Evolutionary conservation across 2,797 vertebrate genomes (phyloP).

Genomic region (Pristis pectinata): DNA sequence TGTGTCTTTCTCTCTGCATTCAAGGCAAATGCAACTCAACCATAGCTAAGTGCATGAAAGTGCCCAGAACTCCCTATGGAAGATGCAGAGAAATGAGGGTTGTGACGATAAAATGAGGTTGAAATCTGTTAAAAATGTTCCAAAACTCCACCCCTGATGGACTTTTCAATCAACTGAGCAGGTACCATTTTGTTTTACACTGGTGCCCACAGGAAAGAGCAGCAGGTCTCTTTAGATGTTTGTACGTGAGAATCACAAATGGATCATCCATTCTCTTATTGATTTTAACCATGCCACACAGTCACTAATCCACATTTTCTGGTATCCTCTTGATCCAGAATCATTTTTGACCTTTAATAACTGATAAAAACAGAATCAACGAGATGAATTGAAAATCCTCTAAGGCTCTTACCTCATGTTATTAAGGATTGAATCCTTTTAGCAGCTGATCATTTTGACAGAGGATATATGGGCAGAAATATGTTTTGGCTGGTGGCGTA

Average conservation of each 20-base stretch:
- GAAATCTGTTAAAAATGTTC: neutral
- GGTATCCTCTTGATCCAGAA: neutral
- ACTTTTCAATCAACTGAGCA: neutral
- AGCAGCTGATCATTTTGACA: neutral
- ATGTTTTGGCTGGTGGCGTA: too few relatives aligned
- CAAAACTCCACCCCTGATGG: neutral
- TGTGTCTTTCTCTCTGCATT: too few relatives aligned
- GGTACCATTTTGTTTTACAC: too few relatives aligned
- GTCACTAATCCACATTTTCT: constrained; percentile 1
- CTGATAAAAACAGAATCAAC: constrained; percentile 18
- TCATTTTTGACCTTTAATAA: constrained; percentile 1
- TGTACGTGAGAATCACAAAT: too few relatives aligned
- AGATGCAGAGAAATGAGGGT: too few relatives aligned
- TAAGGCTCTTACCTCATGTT: constrained; percentile 2
- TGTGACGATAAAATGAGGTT: neutral
- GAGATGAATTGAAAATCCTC: constrained; percentile 1
- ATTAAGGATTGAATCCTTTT: neutral
- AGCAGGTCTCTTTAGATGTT: too few relatives aligned
- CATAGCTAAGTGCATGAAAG: neutral
- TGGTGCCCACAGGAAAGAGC: too few relatives aligned
- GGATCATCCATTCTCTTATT: neutral
- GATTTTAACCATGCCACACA: neutral
- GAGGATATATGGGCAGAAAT: neutral
- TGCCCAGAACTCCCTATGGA: too few relatives aligned
- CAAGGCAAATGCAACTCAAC: neutral